Evolutionary conservation across 2,888 invertebrate species (phyloP).

Genomic region (Sinhomidia bicolor): DNA sequence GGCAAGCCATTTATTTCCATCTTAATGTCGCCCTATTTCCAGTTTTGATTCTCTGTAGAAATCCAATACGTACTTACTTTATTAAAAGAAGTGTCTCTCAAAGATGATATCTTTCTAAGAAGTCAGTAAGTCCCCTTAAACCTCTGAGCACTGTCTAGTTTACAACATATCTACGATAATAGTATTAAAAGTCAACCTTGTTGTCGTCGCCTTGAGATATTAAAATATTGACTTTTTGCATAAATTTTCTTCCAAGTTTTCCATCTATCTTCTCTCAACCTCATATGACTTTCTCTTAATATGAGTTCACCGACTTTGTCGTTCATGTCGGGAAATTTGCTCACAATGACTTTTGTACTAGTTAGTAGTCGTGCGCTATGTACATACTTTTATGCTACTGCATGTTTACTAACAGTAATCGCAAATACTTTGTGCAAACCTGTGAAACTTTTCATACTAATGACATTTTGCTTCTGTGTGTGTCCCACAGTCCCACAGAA

Average conservation of each 20-base stretch:
- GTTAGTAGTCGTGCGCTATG: too few species aligned
- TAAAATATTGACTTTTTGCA: constrained; percentile 7
- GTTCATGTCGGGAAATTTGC: not conserved
- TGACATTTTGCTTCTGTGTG: not conserved
- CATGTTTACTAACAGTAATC: not conserved
- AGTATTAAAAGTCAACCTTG: not conserved
- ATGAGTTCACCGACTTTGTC: not conserved
- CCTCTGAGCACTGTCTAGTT: too few species aligned
- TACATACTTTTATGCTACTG: not conserved
- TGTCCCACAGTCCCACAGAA: not conserved
- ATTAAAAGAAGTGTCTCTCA: too few species aligned
- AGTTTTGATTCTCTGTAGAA: too few species aligned
- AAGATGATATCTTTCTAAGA: too few species aligned
- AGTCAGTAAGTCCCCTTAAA: too few species aligned
- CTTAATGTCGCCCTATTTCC: too few species aligned
- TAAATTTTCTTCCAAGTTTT: not conserved
- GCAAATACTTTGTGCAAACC: not conserved
- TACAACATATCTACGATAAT: too few species aligned
- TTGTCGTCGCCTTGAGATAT: not conserved
- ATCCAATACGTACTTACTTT: too few species aligned
- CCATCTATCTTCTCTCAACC: not conserved
- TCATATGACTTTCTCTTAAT: not conserved
- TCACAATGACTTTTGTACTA: not conserved
- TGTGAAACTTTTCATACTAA: not conserved
- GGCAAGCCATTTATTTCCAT: too few species aligned